Evolutionary conservation across 37 sponge, comb jelly and placozoan species (phyloP), one percentile per base, ranked within the genome.

Genomic region (Lycopodina hypogea): DNA sequence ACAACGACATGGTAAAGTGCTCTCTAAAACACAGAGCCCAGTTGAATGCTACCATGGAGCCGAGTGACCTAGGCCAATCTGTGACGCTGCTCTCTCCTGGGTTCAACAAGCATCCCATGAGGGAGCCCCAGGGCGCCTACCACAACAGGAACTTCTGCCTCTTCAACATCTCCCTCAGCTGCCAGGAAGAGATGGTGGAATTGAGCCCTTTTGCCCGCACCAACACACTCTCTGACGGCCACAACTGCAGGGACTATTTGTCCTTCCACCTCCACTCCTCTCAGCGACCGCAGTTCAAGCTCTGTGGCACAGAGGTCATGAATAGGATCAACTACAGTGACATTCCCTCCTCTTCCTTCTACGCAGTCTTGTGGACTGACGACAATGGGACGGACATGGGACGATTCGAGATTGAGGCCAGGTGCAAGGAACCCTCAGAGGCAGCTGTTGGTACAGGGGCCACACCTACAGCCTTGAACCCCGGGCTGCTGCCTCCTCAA

Each of bases 41-140:
- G 1, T 34, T 65, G 17, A 34, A 65, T 32, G 30, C 1, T 3
- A 65, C 7, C 33, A 2, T 65, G 66, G 30, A 17, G 18, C 21
- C 59, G 3, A 21, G 14, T 14, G 21, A 58, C 26, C 35, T 32
- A 29, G 26, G 33, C 34, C 26, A 17, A 33, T 30, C 66, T 24
- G 34, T 65, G 34, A 65, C 66, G 30, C 6, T 59, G 60, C n/a
- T 59, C 60, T 65, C 66, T 14, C 66, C 66, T 12, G 66, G 66
- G 30, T 65, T 65, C 66, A 32, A 65, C 66, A 65, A 34, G 66
- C 48, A 9, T 12, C 48, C 48, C 48, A 45, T 45, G 48, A 32
- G 11, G 9, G 17, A 4, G 35, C 66, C 66, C 34, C 34, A 65
- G 26, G 66, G 66, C 30, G 32, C 66, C 34, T 65, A 65, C 11